Base-by-base conservation (phyloP, 2,113 vertebrate species). In the Apaloderma vittatum region DNA sequence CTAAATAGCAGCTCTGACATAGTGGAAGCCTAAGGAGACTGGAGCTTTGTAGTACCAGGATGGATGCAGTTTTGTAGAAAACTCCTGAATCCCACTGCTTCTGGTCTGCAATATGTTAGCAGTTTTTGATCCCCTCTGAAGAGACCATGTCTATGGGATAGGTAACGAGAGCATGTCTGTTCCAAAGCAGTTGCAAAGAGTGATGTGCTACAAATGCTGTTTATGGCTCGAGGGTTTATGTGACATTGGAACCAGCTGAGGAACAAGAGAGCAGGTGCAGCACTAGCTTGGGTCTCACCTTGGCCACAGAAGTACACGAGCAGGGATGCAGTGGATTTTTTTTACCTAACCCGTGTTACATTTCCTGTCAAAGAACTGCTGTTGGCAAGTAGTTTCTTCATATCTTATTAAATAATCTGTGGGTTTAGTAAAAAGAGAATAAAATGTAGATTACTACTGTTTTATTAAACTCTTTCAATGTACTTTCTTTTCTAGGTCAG, bases 321-420 rank as follows among this genome's bases (percentile, higher is more conserved):
- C 19, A 68, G 40, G 22, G 55, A 74, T 0, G 4, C 15, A 17
- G 52, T 6, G 16, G 27, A n/a, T 13, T 3, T 18, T 32, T 75
- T 67, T 68, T 43, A 51, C 48, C 17, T 20, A 34, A 45, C 1
- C 27, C 26, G 9, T 6, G 2, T 58, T 43, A 43, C 0, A 0
- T 63, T 76, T 63, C 18, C 14, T n/a, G 14, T 32, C 29, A 57
- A 6, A 8, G 22, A 72, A 70, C 26, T 32, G 73, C 34, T n/a
- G 2, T 5, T n/a, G 52, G 43, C 15, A 62, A 86, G 11, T 19
- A 23, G 0, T 49, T 75, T 75, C 65, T 66, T 43, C 23, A 49
- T 6, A 43, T 36, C 52, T 34, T 40, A 58, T 63, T 59, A 27
- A 84, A 74, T 52, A 57, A 81, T 15, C 16, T 52, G 2, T 37